A percentile compares a stretch with the other conserved stretches of the same genome.
These are phyloP conservation scores for Salvelinus fontinalis DNA, from an alignment of 2,113 vertebrate genomes.

Conservation along the genomic window DNA sequence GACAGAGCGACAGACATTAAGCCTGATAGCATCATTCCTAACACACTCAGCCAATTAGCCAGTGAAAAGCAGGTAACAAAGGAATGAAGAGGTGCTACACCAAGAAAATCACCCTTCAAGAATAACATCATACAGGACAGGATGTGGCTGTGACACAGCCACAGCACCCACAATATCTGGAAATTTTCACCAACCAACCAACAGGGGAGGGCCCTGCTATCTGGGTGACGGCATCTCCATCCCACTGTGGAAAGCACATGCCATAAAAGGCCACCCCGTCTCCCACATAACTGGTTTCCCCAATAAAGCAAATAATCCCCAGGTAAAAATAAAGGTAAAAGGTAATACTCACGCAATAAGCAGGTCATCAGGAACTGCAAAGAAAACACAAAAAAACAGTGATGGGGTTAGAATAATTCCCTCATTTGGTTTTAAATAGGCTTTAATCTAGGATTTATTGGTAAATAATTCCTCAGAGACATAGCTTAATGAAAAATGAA, in stretches of 20 bases:
- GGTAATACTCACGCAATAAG: slow-evolving; percentile 87
- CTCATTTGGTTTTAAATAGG: background rate
- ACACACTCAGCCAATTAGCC: too few relatives aligned
- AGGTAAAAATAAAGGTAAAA: too few relatives aligned
- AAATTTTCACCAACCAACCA: slow-evolving; percentile 20
- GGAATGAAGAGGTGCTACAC: too few relatives aligned
- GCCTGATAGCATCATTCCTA: too few relatives aligned
- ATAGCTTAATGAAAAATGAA: background rate
- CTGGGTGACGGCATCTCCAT: slow-evolving; percentile 4
- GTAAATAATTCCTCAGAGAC: background rate
- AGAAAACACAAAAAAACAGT: slow-evolving; percentile 30
- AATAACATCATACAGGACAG: background rate
- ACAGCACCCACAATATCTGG: slow-evolving; percentile 3
- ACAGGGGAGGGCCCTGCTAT: background rate
- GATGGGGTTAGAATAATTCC: background rate
- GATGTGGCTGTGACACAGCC: background rate
- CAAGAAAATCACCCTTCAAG: too few relatives aligned
- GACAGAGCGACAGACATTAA: too few relatives aligned
- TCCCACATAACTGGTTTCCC: too few relatives aligned
- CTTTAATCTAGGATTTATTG: background rate
- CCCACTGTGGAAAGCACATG: slow-evolving; percentile 26
- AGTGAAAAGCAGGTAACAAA: too few relatives aligned
- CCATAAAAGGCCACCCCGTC: too few relatives aligned
- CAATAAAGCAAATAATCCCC: too few relatives aligned
- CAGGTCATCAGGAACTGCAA: slow-evolving; percentile 88